Conservation (phyloP, 1,140 invertebrate species). For the Harpegnathos saltator region DNA sequence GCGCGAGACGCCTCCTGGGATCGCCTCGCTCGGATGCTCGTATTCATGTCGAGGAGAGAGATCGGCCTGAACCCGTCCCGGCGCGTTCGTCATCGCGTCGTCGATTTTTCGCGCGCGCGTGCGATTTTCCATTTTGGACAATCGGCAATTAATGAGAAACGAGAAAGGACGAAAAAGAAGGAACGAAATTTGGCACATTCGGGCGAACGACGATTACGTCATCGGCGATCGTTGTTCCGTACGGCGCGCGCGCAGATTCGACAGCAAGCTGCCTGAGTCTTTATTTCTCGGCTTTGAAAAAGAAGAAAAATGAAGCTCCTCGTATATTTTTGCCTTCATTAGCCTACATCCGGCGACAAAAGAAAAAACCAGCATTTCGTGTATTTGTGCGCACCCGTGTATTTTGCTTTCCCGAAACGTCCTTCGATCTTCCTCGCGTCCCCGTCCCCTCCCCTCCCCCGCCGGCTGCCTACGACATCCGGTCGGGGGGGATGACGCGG, state of each 20-base stretch:
- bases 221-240: too few species aligned
- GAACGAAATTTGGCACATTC: neutral
- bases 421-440: neutral
- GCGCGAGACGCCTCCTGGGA: conserved; percentile 17
- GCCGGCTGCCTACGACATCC: neutral
- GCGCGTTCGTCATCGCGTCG: neutral
- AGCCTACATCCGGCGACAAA: neutral
- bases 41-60: conserved; percentile 20
- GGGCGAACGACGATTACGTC: too few species aligned
- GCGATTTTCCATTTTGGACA: neutral
- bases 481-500: neutral
- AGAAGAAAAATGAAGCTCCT: too few species aligned
- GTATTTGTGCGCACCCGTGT: neutral
- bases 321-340: too few species aligned
- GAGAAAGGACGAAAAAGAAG: neutral
- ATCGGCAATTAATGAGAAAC: neutral
- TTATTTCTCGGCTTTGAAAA: too few species aligned
- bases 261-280: too few species aligned
- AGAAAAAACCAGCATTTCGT: neutral
- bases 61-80: neutral
- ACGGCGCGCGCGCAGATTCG: too few species aligned
- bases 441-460: neutral
- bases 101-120: too few species aligned
- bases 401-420: neutral
- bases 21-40: neutral